These are phyloP conservation scores for Sylvietta virens DNA, from an alignment of 2,113 vertebrate species.

Conservation along the genomic window DNA sequence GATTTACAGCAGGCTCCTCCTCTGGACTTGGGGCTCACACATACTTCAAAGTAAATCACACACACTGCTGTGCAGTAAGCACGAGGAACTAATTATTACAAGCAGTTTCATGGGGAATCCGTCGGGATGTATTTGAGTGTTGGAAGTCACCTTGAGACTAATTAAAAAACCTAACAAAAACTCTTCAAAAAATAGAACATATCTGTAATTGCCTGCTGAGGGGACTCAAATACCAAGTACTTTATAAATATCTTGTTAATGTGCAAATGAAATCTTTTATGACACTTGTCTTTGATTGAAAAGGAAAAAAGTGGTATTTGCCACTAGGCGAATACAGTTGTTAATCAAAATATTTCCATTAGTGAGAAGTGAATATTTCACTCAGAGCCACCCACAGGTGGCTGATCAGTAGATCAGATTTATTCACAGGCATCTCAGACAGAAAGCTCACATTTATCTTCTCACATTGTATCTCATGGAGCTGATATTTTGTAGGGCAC, in stretches of 20 bases:
- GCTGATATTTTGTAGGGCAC: background rate
- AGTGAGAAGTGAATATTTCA: background rate
- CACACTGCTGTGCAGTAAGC: background rate
- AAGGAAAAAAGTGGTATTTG: background rate
- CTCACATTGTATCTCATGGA: background rate
- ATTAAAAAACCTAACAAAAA: background rate
- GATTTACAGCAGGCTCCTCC: background rate
- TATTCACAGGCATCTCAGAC: background rate
- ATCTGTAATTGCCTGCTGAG: background rate
- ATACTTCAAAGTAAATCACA: fast-evolving
- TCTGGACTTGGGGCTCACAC: background rate
- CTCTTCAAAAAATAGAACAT: background rate
- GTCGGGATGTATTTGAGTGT: background rate
- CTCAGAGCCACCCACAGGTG: background rate
- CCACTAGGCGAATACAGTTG: background rate
- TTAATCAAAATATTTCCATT: constrained; percentile 24
- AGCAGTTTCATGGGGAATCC: background rate
- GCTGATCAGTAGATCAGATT: background rate
- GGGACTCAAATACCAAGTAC: background rate
- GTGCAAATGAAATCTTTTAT: background rate
- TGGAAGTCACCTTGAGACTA: background rate
- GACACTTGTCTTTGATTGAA: background rate
- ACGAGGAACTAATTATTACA: background rate
- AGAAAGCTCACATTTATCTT: background rate
- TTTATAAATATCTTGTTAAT: background rate